Base-by-base conservation (phyloP, 2,797 vertebrate genomes). In the Rousettus madagascariensis region DNA sequence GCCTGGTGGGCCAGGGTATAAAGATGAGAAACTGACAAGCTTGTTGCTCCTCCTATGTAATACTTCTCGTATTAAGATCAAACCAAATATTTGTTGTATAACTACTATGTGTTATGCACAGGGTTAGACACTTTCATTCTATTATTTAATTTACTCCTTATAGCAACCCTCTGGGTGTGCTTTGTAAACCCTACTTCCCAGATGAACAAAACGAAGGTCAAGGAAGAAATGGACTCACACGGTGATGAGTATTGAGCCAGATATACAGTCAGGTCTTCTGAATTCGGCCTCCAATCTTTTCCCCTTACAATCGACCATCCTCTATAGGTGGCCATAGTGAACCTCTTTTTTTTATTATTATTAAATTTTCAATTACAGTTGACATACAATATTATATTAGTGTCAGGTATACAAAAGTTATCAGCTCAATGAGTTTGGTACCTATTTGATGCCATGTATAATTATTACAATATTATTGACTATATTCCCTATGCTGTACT, bases 1-100 rank as follows among this genome's bases (percentile, higher is more conserved):
- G 30, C 5, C 26, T 43, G 5, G 26, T 0, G 3, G 12, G 24
- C 57, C 17, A n/a, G 41, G 28, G 0, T 1, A 46, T 8, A 33
- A 63, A 69, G 20, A 63, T 12, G 63, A 20, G 51, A 38, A 69
- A 85, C 59, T 22, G 43, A 68, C 22, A 6, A 5, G 20, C 0
- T 15, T 30, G 69, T 59, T 33, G 49, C 12, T 46, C 41, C 46
- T 86, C 51, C 33, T 8, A 0, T 3, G 41, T 30, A 24, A 68
- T 15, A 24, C 8, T 53, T 71, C 41, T 57, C 17, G 43, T 61
- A 33, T 28, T 55, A 86, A 90, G 80, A 80, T 43, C 41, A 38
- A 68, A 68, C 66, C 36, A 30, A 36, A 22, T 41, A 46, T 65
- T 59, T 61, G 13, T 15, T 65, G 57, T 24, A 0, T 38, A 2